Conservation (phyloP, 1,140 invertebrate species). For the Musca domestica region DNA sequence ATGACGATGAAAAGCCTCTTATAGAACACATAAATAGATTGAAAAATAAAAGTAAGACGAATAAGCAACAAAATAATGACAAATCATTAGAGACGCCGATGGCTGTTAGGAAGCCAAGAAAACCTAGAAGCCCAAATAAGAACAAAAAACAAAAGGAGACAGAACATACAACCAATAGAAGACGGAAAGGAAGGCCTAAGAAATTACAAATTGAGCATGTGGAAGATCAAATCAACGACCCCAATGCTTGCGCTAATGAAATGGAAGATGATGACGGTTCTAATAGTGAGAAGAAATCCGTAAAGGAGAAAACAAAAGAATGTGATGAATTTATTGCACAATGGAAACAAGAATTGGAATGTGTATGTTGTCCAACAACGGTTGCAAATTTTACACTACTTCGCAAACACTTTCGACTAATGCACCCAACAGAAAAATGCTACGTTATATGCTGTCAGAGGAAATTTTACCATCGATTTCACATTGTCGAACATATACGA, state of each 20-base stretch:
- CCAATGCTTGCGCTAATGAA: neutral
- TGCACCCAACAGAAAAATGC: slow-evolving; percentile 14
- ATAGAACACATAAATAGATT: neutral
- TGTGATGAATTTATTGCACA: slow-evolving; percentile 1
- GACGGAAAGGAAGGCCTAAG: no score
- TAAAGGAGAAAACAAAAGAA: neutral
- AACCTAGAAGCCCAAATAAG: no score
- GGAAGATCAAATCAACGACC: neutral
- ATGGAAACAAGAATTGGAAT: slow-evolving; percentile 31
- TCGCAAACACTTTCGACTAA: neutral
- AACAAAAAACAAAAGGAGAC: no score
- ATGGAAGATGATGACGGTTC: neutral
- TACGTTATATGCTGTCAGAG: slow-evolving; percentile 34
- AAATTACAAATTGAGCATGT: no score
- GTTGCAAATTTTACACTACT: neutral
- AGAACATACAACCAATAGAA: no score
- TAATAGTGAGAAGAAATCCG: neutral
- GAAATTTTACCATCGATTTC: slow-evolving; percentile 35
- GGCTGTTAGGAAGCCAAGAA: no score
- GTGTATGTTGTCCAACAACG: slow-evolving; percentile 30
- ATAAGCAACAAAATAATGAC: neutral
- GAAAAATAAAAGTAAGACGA: neutral
- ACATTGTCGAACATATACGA: slow-evolving; percentile 37
- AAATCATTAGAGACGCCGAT: no score
- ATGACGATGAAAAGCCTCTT: neutral